Conservation (phyloP, 2,113 vertebrate species). For the Eurystomus gularis region DNA sequence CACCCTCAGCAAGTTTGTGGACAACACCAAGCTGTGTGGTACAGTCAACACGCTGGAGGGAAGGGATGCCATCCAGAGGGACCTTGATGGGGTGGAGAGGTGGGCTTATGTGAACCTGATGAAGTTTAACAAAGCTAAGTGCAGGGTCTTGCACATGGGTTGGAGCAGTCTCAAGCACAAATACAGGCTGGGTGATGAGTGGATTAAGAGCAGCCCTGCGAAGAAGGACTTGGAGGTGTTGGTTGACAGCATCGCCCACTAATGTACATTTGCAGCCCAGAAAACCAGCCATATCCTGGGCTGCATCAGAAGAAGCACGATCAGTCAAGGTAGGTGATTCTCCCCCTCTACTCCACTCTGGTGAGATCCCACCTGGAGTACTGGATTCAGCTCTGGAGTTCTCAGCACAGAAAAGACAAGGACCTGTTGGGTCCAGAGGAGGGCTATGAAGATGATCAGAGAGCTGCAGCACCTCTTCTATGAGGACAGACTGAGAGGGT, state of each 20-base stretch:
- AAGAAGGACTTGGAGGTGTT: too few species aligned
- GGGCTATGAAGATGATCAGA: background rate
- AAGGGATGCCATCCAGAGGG: background rate
- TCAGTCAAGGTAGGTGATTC: background rate
- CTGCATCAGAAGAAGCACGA: background rate
- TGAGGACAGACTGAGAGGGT: background rate
- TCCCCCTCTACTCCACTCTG: background rate
- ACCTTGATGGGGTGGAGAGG: background rate
- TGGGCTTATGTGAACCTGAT: background rate
- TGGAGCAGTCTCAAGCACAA: background rate
- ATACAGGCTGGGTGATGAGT: background rate
- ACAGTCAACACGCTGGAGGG: background rate
- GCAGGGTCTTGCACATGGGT: background rate
- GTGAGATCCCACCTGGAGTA: background rate
- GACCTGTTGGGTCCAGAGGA: too few species aligned
- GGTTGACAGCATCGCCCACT: too few species aligned
- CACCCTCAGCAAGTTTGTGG: background rate
- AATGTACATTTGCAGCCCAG: too few species aligned
- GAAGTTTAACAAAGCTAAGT: background rate
- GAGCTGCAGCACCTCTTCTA: background rate
- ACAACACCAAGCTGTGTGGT: background rate
- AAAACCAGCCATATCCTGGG: background rate
- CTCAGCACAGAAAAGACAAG: too few species aligned
- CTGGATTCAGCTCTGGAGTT: background rate
- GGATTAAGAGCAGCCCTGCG: too few species aligned